phyloP scores from a whole-genome alignment of 2,797 vertebrate species.

The Tauraco hartlaubi region DNA sequence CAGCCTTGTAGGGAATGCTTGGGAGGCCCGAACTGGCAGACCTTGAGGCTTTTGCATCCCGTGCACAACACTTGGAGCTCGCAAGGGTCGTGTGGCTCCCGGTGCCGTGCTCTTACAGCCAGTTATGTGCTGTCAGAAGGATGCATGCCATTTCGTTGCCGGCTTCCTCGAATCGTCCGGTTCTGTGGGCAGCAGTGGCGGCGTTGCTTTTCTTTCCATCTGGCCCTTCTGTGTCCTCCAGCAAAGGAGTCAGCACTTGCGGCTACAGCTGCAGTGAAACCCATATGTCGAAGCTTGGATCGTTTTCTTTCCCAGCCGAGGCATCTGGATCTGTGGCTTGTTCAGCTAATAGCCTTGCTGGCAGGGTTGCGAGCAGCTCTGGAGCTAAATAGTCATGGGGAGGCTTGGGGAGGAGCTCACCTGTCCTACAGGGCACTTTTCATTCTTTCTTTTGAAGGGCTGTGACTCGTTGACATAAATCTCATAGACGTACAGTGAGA shows the following conservation, averaged over 20 bases:
- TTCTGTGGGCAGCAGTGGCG: not conserved
- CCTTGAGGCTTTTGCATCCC: not conserved
- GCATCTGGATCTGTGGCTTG: constrained; percentile 64
- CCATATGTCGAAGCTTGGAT: constrained; percentile 47
- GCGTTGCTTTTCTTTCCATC: constrained; percentile 29
- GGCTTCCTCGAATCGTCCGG: not conserved
- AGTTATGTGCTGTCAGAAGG: not conserved
- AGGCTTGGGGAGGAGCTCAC: constrained; percentile 50
- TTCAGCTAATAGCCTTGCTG: constrained; percentile 58
- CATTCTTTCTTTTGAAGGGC: constrained; percentile 4
- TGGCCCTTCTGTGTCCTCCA: constrained; percentile 36
- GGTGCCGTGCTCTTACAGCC: fast-evolving
- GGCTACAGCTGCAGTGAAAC: constrained; percentile 42
- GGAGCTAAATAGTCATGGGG: not conserved
- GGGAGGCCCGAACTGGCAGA: not conserved
- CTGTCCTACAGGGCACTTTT: constrained; percentile 56
- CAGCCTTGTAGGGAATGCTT: not conserved
- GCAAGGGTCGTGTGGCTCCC: not conserved
- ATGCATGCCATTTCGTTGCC: not conserved
- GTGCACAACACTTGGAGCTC: not conserved
- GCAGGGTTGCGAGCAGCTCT: constrained; percentile 38
- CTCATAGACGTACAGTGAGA: not conserved
- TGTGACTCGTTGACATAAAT: constrained; percentile 34
- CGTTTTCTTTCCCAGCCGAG: constrained; percentile 47
- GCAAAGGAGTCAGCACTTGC: constrained; percentile 45